Conservation (phyloP, 2,797 vertebrate species). For the Enteromius treurensis region DNA sequence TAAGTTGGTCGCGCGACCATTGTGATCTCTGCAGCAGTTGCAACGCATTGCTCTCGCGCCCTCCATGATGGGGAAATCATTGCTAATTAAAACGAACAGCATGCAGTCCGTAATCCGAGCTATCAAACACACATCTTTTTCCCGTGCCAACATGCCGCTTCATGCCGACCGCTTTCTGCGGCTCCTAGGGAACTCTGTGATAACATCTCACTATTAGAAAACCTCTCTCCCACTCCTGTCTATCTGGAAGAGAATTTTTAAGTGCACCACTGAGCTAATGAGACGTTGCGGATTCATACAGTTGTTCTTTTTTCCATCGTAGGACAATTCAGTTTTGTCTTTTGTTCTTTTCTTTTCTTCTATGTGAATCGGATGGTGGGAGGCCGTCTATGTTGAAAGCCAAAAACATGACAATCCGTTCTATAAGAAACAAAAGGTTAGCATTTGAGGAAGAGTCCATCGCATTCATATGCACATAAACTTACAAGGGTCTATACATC, state of each 20-base stretch:
- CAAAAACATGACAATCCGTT: slow-evolving; percentile 26
- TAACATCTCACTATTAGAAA: slow-evolving; percentile 67
- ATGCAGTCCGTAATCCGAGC: slow-evolving; percentile 54
- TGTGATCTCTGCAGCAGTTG: slow-evolving; percentile 33
- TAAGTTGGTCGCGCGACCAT: background rate
- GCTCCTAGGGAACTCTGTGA: slow-evolving; percentile 65
- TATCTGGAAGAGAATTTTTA: slow-evolving; percentile 26
- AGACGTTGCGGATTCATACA: slow-evolving; percentile 30
- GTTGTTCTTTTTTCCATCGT: background rate
- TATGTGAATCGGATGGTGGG: background rate
- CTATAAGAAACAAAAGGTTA: slow-evolving; percentile 12
- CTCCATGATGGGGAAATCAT: slow-evolving; percentile 55
- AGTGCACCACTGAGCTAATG: slow-evolving; percentile 32
- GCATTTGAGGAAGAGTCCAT: background rate
- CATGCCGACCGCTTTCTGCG: slow-evolving; percentile 63
- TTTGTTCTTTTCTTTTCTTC: slow-evolving; percentile 16
- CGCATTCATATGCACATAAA: slow-evolving; percentile 3
- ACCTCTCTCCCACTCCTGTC: slow-evolving; percentile 56
- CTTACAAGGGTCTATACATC: slow-evolving; percentile 28
- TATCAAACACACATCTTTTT: slow-evolving; percentile 67
- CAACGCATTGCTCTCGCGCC: slow-evolving; percentile 56
- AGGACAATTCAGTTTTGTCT: slow-evolving; percentile 15
- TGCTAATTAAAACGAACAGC: slow-evolving; percentile 70
- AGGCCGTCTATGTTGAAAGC: slow-evolving; percentile 14
- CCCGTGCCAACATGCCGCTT: slow-evolving; percentile 61